Conservation (phyloP, 64 coral and sea anemone genomes). For the Orbicella faveolata region DNA sequence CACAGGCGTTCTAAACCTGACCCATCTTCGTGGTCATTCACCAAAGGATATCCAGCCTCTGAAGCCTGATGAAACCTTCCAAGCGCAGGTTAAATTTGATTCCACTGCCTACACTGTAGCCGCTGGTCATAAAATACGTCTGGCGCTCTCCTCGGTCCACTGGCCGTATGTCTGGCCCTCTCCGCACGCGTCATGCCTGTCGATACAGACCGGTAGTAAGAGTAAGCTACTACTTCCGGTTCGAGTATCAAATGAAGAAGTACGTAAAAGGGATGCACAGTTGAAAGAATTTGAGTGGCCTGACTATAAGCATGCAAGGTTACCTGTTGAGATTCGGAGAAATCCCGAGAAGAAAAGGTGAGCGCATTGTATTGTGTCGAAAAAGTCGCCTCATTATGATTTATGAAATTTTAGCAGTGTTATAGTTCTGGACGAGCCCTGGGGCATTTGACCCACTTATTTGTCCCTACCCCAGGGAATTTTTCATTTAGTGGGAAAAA, state of each 20-base stretch:
- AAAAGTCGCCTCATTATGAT: too few species aligned
- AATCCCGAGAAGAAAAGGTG: slow-evolving; percentile 47
- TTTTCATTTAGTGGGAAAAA: too few species aligned
- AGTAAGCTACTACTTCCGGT: slow-evolving; percentile 57
- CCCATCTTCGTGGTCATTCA: slow-evolving; percentile 62
- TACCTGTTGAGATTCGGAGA: slow-evolving; percentile 40
- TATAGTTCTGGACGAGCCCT: too few species aligned
- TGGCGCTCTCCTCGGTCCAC: slow-evolving; percentile 72
- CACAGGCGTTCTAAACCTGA: slow-evolving; percentile 71
- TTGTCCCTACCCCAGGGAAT: too few species aligned
- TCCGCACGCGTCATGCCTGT: slow-evolving; percentile 42
- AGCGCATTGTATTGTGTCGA: neutral
- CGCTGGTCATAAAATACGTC: slow-evolving; percentile 62
- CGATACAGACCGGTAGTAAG: slow-evolving; percentile 42
- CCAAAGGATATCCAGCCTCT: slow-evolving; percentile 34
- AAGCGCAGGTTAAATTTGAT: slow-evolving; percentile 50
- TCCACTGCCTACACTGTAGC: slow-evolving; percentile 58
- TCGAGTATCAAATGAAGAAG: slow-evolving; percentile 21
- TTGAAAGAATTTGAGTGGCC: slow-evolving; percentile 44
- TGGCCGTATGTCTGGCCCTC: slow-evolving; percentile 85
- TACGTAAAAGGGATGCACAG: slow-evolving; percentile 34
- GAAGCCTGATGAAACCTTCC: slow-evolving; percentile 43
- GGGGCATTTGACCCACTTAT: too few species aligned
- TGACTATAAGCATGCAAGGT: neutral
- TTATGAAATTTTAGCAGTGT: too few species aligned